Evolutionary conservation across 2,797 vertebrate genomes (phyloP), one percentile per base, ranked within the genome.

Genomic region (Poecilia gillii): DNA sequence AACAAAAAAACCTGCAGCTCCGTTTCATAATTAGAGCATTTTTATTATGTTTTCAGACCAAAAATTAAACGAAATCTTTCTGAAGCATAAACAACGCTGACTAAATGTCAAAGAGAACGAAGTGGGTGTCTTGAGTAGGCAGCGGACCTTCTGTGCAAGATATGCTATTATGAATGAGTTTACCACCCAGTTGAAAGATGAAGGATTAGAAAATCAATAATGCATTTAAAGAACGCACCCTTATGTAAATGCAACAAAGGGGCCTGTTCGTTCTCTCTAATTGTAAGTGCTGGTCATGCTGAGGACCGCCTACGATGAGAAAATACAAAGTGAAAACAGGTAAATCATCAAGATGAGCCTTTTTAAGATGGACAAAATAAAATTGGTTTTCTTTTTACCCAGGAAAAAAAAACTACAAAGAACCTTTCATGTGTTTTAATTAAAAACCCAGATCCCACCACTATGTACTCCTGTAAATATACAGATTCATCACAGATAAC

Each of bases 121-220:
- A 47, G 89, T 89, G 79, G 86, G 89, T 73, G 72, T 70, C 66
- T 70, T 43, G 66, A 76, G 85, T 87, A 57, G 87, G 87, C 78
- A 70, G 79, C 12, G 45, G 43, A 73, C 75, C 73, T 64, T 77
- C 72, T 76, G 47, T 83, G 78, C 78, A 77, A 72, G 72, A 82
- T 66, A 41, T 74, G 73, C 6, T 75, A 28, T 79, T 77, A 82
- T 83, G 72, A 86, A 84, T 77, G 71, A 78, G 70, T 84, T 78
- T 43, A 66, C 74, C 74, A 80, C 75, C 73, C 79, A 81, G 55
- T 51, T 77, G 74, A 83, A 83, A 78, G 49, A 62, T 12, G 68
- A 77, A 20, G 11, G 6, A 46, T 41, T 74, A 83, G 81, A 64
- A 36, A 64, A 64, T 64, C 79, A 79, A 87, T 83, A 81, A 31